Base-by-base conservation (phyloP, 2,113 vertebrate species). In the Microcebus ravelobensis region DNA sequence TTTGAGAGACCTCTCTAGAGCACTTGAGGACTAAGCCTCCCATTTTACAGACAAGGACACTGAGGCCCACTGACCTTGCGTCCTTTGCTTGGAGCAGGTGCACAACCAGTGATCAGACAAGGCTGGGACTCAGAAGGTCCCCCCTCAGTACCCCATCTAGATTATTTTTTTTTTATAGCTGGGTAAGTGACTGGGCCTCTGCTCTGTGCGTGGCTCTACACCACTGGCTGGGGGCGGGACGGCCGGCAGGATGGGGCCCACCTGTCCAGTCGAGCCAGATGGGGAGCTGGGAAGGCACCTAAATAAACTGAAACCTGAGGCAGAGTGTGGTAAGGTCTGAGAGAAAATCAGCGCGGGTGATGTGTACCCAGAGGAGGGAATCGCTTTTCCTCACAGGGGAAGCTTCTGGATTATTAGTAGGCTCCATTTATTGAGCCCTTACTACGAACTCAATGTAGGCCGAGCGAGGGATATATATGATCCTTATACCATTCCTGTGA, bases 351-450 rank as follows among this genome's bases (percentile, higher is more conserved):
- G n/a, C 3, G 1, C 1, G 5, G 45, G 2, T 90, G 39, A 42
- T 2, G 18, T 12, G 50, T 36, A 8, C 29, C 18, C 11, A 9
- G 13, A 80, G 42, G 0, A 10, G 59, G 52, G 8, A 20, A 1
- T 20, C 3, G 0, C 5, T 42, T 59, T 5, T 68, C 5, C 68
- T 12, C 5, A 0, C 0, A 15, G 1, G 14, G 34, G 48, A 81
- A 79, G 63, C 52, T 89, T 86, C 17, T 4, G 25, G 65, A 23
- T 31, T 42, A 1, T 15, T 27, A n/a, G 4, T 5, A 27, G 65
- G 36, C 34, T 36, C 13, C 31, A 6, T 11, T 71, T 31, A 31
- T 2, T 39, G 45, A 93, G 48, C 57, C n/a, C 76, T 67, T 73
- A 7, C 3, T 9, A 5, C 52, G 42, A 67, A 48, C 21, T 25